Conservation (phyloP, 2,888 invertebrate species). For the Thymelicus acteon region DNA sequence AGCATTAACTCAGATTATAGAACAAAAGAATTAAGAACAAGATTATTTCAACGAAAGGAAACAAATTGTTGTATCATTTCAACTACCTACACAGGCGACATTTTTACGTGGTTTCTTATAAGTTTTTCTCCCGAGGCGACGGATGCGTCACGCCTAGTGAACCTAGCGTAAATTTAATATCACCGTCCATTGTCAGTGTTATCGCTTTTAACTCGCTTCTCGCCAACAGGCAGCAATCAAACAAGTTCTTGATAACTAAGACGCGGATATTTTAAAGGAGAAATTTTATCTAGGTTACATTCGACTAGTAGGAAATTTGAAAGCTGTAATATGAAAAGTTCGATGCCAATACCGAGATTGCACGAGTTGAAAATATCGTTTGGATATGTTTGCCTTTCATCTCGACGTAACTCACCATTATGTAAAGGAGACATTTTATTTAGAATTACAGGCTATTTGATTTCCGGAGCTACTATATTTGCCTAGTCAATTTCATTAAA, state of each 20-base stretch:
- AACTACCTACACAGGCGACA: too few relatives aligned
- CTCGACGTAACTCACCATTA: conserved; percentile 20
- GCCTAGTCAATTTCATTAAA: too few relatives aligned
- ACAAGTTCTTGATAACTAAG: conserved; percentile 27
- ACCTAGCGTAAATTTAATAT: too few relatives aligned
- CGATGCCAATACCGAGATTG: conserved; percentile 54
- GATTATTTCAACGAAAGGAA: too few relatives aligned
- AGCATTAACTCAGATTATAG: too few relatives aligned
- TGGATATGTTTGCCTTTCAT: conserved; percentile 36
- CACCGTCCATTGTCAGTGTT: not conserved
- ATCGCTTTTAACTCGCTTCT: not conserved
- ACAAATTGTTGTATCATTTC: too few relatives aligned
- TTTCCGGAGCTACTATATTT: not conserved
- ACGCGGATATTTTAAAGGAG: conserved; percentile 41
- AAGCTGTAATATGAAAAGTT: conserved; percentile 71
- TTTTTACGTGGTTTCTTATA: too few relatives aligned
- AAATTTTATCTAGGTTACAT: conserved; percentile 68
- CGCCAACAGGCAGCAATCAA: not conserved
- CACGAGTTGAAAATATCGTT: conserved; percentile 46
- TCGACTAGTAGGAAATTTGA: conserved; percentile 52
- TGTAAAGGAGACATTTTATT: conserved; percentile 20
- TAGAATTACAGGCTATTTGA: not conserved
- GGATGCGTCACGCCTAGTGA: not conserved
- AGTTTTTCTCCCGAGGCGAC: too few relatives aligned
- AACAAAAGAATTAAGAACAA: too few relatives aligned